Evolutionary conservation across 2,113 vertebrate genomes (phyloP).

Genomic region (Microtus pennsylvanicus): DNA sequence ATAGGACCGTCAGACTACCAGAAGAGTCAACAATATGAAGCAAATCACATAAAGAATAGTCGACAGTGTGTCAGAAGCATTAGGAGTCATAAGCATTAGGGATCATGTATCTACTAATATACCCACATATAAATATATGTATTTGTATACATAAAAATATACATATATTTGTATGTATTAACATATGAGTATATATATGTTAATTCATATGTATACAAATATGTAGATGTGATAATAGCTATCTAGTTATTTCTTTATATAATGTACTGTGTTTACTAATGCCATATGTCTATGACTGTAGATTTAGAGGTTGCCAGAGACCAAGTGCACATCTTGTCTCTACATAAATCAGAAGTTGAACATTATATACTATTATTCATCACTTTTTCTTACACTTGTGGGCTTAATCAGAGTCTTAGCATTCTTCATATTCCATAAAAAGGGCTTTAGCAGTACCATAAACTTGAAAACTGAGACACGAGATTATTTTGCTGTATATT

Average conservation of each 20-base stretch:
- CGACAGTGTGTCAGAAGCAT: no score
- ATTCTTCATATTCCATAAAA: conserved; percentile 14
- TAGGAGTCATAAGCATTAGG: background rate
- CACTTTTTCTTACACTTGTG: background rate
- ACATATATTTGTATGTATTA: no score
- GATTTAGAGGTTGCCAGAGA: conserved; percentile 22
- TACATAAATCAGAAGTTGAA: background rate
- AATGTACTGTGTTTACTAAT: background rate
- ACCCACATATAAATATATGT: background rate
- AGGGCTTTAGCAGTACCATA: background rate
- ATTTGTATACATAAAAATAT: no score
- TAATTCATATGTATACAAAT: background rate
- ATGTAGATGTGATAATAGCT: background rate
- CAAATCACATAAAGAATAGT: no score
- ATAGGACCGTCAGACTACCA: no score
- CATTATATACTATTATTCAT: background rate
- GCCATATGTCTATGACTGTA: background rate
- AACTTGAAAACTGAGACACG: background rate
- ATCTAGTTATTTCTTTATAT: background rate
- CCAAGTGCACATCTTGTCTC: background rate
- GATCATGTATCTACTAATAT: background rate
- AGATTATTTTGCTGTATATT: conserved; percentile 22
- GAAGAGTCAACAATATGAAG: no score
- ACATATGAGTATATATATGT: background rate
- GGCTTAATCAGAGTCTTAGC: background rate